Base-by-base conservation (phyloP, 1,140 invertebrate species). In the Drosophila leontia region DNA sequence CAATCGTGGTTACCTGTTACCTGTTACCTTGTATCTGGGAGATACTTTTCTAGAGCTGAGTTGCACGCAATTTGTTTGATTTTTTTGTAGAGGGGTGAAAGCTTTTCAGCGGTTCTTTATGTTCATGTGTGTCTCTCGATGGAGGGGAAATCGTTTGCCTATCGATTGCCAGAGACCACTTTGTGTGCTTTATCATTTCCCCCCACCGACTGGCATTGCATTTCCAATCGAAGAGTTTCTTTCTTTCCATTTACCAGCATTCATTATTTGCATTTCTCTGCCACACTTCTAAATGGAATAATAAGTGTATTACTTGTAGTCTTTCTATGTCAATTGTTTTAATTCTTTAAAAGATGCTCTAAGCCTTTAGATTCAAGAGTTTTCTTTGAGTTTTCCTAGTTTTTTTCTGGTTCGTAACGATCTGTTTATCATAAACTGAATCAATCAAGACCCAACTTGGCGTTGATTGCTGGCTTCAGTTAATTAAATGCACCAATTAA, bases 121-220 rank as follows among this genome's bases (percentile, higher is more conserved):
- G 39, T 56, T 47, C 53, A 56, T 68, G 51, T 56, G 44, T 56
- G 37, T 61, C 29, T 47, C 17, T 45, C 37, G 34, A n/a, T n/a
- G n/a, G 56, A 15, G 34, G 57, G 34, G 64, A 67, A 61, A 35
- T 65, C 63, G 62, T 19, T 45, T 12, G 50, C 29, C 64, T 41
- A 69, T 71, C 32, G 53, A 71, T 58, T 48, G 65, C 57, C 51
- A 17, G 26, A 29, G 39, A 35, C 35, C 45, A 47, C 29, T 47
- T 74, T 72, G 68, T 51, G 32, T 60, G 32, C 15, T 74, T 74
- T 74, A 74, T 74, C 60, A 44, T 71, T 74, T 74, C 68, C 67
- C 15, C 26, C 26, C 7, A 23, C 23, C 56, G n/a, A 50, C 13
- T 48, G 19, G 29, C 29, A 48, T 17, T 42, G n/a, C n/a, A 37